phyloP scores from a whole-genome alignment of 1,140 invertebrate genomes.

The Magallana gigas region DNA sequence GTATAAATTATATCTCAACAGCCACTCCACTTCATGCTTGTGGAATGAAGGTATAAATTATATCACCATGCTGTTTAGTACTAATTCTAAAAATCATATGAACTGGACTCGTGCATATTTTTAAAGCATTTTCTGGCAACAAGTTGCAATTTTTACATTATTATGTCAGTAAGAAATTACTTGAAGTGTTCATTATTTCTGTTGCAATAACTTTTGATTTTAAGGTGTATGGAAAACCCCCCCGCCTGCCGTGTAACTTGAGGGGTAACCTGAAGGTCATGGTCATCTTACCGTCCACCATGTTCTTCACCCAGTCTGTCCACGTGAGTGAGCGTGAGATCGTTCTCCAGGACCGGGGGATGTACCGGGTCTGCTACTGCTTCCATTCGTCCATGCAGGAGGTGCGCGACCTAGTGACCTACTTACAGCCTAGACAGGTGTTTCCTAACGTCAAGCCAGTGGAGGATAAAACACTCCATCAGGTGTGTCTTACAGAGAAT shows the following conservation, averaged over 20 bases:
- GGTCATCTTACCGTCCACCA: slow-evolving; percentile 74
- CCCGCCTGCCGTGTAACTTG: background rate
- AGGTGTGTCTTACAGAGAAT: slow-evolving; percentile 53
- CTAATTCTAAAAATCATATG: too few species aligned
- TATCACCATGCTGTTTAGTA: too few species aligned
- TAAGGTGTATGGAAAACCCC: slow-evolving; percentile 25
- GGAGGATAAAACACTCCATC: slow-evolving; percentile 55
- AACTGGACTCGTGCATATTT: too few species aligned
- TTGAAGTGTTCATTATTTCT: too few species aligned
- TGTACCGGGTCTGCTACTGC: slow-evolving; percentile 76
- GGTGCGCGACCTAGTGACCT: slow-evolving; percentile 73
- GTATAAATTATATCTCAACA: slow-evolving; percentile 31
- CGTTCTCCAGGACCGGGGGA: slow-evolving; percentile 48
- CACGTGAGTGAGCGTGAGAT: slow-evolving; percentile 53
- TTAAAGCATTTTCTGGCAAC: too few species aligned
- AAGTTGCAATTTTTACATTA: too few species aligned
- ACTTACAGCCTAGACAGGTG: slow-evolving; percentile 70
- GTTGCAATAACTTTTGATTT: too few species aligned
- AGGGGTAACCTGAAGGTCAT: slow-evolving; percentile 60
- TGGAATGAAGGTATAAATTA: too few species aligned
- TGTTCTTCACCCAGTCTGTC: slow-evolving; percentile 74
- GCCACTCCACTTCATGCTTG: slow-evolving; percentile 72
- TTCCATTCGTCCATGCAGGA: slow-evolving; percentile 78
- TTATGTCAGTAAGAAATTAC: too few species aligned
- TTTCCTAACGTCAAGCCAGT: slow-evolving; percentile 74